Evolutionary conservation across 2,113 vertebrate species (phyloP).

Genomic region (Diadophis punctatus): DNA sequence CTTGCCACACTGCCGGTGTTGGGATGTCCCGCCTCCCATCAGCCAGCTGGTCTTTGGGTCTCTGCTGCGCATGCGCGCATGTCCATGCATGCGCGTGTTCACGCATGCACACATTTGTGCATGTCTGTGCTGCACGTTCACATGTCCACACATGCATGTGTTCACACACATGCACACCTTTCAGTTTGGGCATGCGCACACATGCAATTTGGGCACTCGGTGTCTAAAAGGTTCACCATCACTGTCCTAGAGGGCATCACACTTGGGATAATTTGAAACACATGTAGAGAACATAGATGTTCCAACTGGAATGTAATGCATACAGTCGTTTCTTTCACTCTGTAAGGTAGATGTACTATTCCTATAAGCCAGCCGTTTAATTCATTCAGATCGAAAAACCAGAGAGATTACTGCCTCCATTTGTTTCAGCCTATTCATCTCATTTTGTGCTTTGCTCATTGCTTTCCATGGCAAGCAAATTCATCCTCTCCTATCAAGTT

Average conservation of each 20-base stretch:
- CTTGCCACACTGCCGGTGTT: too few species aligned
- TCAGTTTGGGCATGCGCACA: too few species aligned
- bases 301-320: not conserved
- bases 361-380: not conserved
- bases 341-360: not conserved
- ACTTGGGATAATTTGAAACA: not conserved
- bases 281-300: not conserved
- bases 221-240: too few species aligned
- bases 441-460: slow-evolving; percentile 29
- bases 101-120: too few species aligned
- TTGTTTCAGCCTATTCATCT: slow-evolving; percentile 7
- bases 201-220: too few species aligned
- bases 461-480: slow-evolving; percentile 32
- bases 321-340: not conserved
- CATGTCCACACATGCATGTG: too few species aligned
- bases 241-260: not conserved
- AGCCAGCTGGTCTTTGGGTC: too few species aligned
- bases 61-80: too few species aligned
- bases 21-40: too few species aligned
- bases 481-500: not conserved
- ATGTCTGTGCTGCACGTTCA: too few species aligned
- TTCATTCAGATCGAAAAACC: slow-evolving; percentile 13
- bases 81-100: too few species aligned
- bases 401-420: slow-evolving; percentile 1
- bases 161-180: too few species aligned